Percentiles rank a stretch among this genome's conserved stretches.
These are phyloP conservation scores for Parus major DNA, from an alignment of 2,113 vertebrate species.

Conservation along the genomic window DNA sequence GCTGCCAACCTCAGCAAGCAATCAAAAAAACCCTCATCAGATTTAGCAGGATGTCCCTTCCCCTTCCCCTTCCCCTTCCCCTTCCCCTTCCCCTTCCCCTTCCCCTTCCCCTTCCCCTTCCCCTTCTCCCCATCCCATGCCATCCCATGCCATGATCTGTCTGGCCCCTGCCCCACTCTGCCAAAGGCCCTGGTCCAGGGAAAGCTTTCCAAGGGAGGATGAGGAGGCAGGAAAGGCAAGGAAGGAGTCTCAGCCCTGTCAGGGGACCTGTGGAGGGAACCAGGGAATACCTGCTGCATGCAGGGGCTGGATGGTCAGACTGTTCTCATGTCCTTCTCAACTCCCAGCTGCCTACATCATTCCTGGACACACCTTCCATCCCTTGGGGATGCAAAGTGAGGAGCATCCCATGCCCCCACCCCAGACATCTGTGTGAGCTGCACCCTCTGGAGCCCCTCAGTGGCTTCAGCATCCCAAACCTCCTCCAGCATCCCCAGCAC, in stretches of 20 bases:
- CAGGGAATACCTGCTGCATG: neutral
- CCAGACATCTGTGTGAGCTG: neutral
- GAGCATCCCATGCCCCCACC: neutral
- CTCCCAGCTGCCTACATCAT: neutral
- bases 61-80: neutral
- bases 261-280: neutral
- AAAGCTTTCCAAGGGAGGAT: neutral
- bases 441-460: rapidly evolving
- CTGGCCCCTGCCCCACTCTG: neutral
- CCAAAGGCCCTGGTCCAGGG: neutral
- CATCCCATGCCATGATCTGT: neutral
- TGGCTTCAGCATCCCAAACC: too few relatives aligned
- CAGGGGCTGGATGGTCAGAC: neutral
- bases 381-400: neutral
- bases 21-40: neutral
- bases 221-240: neutral
- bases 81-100: neutral
- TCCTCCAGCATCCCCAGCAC: too few relatives aligned
- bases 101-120: neutral
- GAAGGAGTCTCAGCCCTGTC: neutral
- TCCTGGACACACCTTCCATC: neutral
- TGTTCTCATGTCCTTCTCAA: neutral
- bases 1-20: neutral
- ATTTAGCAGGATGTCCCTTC: neutral
- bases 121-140: neutral